Conservation (phyloP, 2,113 vertebrate species). For the Sinosuthora webbiana region DNA sequence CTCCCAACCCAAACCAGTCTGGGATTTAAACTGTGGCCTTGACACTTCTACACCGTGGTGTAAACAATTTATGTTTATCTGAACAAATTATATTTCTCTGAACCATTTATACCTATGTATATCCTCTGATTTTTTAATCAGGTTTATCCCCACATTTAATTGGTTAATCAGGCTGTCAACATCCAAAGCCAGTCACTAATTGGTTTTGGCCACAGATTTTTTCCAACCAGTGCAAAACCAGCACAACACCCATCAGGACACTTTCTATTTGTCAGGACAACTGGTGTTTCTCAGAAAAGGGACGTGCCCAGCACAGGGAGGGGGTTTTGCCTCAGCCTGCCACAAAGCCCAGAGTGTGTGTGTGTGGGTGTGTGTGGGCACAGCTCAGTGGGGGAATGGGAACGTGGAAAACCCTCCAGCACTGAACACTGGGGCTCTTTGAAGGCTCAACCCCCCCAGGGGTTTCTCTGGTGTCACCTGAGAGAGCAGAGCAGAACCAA, state of each 20-base stretch:
- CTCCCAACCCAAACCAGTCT: neutral
- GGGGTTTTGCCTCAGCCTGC: neutral
- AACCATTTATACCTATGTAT: neutral
- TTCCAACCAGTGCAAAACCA: neutral
- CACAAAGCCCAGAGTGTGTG: neutral
- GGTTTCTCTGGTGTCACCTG: neutral
- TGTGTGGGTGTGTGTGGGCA: rapidly evolving
- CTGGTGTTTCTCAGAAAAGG: neutral
- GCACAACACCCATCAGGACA: neutral
- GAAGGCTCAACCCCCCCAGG: neutral
- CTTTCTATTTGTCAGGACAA: neutral
- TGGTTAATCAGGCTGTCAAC: neutral
- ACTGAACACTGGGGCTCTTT: rapidly evolving
- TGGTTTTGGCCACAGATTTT: neutral
- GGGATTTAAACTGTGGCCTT: neutral
- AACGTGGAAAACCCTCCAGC: neutral
- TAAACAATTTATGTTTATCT: neutral
- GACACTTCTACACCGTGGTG: too few relatives aligned
- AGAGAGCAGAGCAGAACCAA: neutral
- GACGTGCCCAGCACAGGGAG: neutral
- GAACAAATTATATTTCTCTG: neutral
- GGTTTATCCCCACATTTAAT: neutral
- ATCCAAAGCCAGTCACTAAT: neutral
- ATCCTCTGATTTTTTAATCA: neutral
- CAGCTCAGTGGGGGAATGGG: neutral